phyloP scores from a whole-genome alignment of 1,140 invertebrate genomes.

The Vanessa atalanta region DNA sequence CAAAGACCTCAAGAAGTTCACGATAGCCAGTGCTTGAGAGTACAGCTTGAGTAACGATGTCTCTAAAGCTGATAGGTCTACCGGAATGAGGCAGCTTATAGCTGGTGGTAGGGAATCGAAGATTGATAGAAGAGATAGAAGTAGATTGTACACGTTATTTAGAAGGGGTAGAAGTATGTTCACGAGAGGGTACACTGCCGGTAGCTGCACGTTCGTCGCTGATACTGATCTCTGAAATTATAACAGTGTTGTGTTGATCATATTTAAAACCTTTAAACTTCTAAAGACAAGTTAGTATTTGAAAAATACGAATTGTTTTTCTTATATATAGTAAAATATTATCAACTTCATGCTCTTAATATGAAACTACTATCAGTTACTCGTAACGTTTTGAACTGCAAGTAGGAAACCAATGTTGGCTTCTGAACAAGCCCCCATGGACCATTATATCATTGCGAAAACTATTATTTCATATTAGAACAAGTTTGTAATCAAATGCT shows the following conservation, averaged over 20 bases:
- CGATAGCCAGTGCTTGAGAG: conserved; percentile 73
- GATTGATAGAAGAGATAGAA: conserved; percentile 69
- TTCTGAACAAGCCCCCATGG: too few species aligned
- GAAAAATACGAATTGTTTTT: too few species aligned
- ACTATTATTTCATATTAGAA: too few species aligned
- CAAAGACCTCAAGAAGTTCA: conserved; percentile 67
- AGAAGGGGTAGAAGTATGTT: conserved; percentile 71
- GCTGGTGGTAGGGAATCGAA: conserved; percentile 68
- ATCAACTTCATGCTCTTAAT: too few species aligned
- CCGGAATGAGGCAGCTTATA: conserved; percentile 64
- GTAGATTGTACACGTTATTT: conserved; percentile 74
- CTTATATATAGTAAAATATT: too few species aligned
- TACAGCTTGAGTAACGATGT: conserved; percentile 70
- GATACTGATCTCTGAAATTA: conserved; percentile 60
- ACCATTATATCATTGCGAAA: too few species aligned
- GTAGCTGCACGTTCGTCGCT: conserved; percentile 61
- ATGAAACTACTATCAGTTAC: too few species aligned
- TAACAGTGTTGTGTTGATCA: background rate
- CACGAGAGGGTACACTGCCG: conserved; percentile 71
- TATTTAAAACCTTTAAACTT: background rate
- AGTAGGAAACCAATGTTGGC: too few species aligned
- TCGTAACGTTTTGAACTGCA: too few species aligned
- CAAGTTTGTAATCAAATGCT: too few species aligned
- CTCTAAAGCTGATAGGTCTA: conserved; percentile 68
- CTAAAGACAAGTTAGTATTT: background rate